A percentile compares a stretch with the other conserved stretches of the same genome.
Conservation (phyloP, 2,113 vertebrate species). For the Rhea americana region DNA sequence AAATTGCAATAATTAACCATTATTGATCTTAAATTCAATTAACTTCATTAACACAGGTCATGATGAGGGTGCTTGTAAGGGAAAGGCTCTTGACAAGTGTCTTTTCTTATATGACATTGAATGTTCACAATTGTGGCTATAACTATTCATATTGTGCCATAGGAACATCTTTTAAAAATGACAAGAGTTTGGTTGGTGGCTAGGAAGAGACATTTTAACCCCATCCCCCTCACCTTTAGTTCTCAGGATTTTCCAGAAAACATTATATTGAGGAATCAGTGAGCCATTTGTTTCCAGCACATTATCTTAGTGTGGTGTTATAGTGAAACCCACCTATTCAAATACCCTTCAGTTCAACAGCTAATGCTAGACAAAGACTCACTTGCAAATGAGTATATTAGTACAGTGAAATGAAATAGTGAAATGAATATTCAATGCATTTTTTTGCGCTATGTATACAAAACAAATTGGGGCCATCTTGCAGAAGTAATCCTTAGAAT, state of each 20-base stretch:
- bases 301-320: slow-evolving; percentile 40
- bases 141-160: slow-evolving; percentile 35
- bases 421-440: slow-evolving; percentile 52
- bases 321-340: slow-evolving; percentile 37
- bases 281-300: slow-evolving; percentile 47
- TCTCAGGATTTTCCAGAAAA: slow-evolving; percentile 25
- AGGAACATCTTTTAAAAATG: slow-evolving; percentile 52
- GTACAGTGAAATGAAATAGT: slow-evolving; percentile 22
- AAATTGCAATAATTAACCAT: slow-evolving; percentile 99
- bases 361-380: neutral
- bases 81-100: slow-evolving; percentile 80
- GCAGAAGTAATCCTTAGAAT: slow-evolving; percentile 15
- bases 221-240: slow-evolving; percentile 3
- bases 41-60: slow-evolving; percentile 97
- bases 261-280: neutral
- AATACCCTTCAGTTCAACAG: slow-evolving; percentile 42
- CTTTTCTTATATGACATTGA: slow-evolving; percentile 75
- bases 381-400: slow-evolving; percentile 29
- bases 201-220: slow-evolving; percentile 32
- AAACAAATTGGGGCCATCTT: slow-evolving; percentile 12
- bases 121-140: slow-evolving; percentile 50
- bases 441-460: neutral
- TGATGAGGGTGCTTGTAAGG: slow-evolving; percentile 83
- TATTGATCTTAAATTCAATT: slow-evolving; percentile 99
- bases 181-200: slow-evolving; percentile 13